phyloP scores from a whole-genome alignment of 92 coral and sea anemone genomes.

The Heliopora coerulea region DNA sequence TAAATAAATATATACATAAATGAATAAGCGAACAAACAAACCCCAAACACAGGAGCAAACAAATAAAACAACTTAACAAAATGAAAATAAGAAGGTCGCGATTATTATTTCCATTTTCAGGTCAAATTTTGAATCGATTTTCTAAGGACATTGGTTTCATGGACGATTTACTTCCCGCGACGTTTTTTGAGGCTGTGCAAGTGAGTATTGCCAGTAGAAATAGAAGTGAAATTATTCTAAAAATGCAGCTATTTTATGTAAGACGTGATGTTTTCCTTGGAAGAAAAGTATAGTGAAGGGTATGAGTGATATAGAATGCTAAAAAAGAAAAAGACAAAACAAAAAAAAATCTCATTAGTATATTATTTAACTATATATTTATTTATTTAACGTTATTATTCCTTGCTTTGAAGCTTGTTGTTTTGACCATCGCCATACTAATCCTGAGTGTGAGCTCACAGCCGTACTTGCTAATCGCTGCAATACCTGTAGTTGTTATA shows the following conservation, averaged over 20 bases:
- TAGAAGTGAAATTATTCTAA: not conserved
- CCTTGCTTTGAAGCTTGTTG: constrained; percentile 58
- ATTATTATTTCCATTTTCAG: constrained; percentile 41
- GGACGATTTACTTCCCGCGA: constrained; percentile 79
- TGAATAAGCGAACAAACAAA: no score
- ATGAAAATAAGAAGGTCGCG: not conserved
- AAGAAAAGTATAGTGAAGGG: no score
- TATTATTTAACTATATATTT: no score
- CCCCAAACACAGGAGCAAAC: no score
- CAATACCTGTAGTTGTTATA: constrained; percentile 59
- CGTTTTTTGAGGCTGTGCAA: constrained; percentile 67
- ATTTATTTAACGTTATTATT: not conserved
- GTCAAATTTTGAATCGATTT: constrained; percentile 85
- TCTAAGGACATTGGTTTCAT: constrained; percentile 90
- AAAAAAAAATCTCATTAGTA: no score
- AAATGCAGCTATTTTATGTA: no score
- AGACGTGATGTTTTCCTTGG: no score
- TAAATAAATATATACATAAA: no score
- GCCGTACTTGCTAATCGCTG: constrained; percentile 75
- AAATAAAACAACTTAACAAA: not conserved
- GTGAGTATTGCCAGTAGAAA: constrained; percentile 35
- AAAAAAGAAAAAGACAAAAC: no score
- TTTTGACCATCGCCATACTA: constrained; percentile 63
- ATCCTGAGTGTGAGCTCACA: constrained; percentile 73
- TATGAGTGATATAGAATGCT: no score